phyloP scores from a whole-genome alignment of 2,888 invertebrate genomes.

The Stenodera caucasica region DNA sequence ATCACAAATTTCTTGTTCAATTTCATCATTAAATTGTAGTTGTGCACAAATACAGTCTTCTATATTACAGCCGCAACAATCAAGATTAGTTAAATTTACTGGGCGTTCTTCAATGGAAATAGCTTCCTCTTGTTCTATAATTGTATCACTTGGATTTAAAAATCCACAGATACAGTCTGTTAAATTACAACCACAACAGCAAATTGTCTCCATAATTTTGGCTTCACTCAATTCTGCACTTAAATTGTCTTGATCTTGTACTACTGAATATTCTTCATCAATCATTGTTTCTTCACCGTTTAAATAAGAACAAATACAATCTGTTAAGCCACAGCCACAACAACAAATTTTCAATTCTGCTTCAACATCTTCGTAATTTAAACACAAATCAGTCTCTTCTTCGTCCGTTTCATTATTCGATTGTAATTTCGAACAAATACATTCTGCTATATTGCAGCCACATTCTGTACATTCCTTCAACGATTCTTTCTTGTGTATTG shows the following conservation, averaged over 20 bases:
- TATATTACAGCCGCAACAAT: background rate
- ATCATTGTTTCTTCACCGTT: background rate
- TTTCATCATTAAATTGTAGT: background rate
- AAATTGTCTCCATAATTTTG: background rate
- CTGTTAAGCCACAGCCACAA: no score
- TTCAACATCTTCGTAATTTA: no score
- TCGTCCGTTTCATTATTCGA: no score
- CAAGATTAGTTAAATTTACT: background rate
- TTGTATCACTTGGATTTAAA: background rate
- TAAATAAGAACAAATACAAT: background rate
- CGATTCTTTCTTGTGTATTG: no score
- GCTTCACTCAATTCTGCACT: no score
- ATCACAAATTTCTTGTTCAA: background rate
- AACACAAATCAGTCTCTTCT: no score
- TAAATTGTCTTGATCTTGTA: no score
- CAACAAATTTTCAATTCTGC: no score
- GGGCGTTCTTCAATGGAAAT: background rate
- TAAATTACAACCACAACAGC: conserved; percentile 11
- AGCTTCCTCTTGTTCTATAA: background rate
- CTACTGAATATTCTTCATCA: no score
- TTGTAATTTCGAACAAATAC: no score
- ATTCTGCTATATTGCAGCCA: no score
- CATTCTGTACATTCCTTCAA: no score
- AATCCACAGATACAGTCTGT: conserved; percentile 1
- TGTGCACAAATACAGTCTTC: conserved; percentile 13